Conservation (phyloP, 2,888 invertebrate species). For the Pardosa pseudoannulata region DNA sequence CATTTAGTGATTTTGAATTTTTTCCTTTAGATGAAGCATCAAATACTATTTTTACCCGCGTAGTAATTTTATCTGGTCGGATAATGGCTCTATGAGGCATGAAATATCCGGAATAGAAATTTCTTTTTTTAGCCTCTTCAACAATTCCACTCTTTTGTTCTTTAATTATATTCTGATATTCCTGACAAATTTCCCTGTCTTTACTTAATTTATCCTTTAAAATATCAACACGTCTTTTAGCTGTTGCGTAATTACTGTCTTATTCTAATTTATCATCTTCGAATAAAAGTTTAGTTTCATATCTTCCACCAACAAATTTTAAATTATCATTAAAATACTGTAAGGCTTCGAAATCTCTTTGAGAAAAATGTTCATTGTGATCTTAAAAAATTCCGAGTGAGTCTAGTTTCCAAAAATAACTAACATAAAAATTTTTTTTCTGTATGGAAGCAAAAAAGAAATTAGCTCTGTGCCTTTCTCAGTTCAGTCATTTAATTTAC, state of each 20-base stretch:
- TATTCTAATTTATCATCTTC: neutral
- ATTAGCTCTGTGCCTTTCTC: too few relatives aligned
- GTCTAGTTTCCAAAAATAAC: too few relatives aligned
- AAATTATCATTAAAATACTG: too few relatives aligned
- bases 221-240: neutral
- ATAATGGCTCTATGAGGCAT: neutral
- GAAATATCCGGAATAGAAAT: neutral
- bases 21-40: conserved; percentile 16
- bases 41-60: neutral
- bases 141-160: neutral
- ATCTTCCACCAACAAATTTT: too few relatives aligned
- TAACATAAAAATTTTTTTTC: too few relatives aligned
- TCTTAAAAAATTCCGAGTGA: too few relatives aligned
- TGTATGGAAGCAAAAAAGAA: too few relatives aligned
- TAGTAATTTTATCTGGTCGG: neutral
- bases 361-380: too few relatives aligned
- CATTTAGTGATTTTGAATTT: neutral
- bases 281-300: neutral
- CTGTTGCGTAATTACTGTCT: neutral
- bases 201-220: neutral
- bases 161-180: neutral
- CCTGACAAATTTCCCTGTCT: neutral
- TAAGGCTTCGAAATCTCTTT: too few relatives aligned
- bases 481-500: too few relatives aligned
- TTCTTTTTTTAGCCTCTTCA: neutral